Evolutionary conservation across 1,140 invertebrate genomes (phyloP), one percentile per base, ranked within the genome.

Genomic region (Wiebesia pumilae): DNA sequence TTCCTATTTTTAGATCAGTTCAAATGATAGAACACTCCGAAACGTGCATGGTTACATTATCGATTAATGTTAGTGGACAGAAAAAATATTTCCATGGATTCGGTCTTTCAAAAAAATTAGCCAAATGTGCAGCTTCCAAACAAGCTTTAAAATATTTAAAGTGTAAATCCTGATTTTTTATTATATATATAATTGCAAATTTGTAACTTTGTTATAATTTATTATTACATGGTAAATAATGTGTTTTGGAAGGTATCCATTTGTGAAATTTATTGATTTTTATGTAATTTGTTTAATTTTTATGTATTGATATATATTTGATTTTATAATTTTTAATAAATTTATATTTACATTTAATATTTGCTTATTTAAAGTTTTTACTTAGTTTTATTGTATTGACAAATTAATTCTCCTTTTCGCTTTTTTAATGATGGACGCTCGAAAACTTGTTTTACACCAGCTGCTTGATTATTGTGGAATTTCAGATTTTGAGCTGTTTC

Each of bases 361-460:
- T 35, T 33, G 3, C 35, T 69, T 30, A n/a, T 65, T 65, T 27
- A 3, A 65, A 65, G 6, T 12, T 69, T 24, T 16, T 33, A 30
- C 30, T 16, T 62, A 6, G 19, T 33, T 69, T 16, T 14, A 7
- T 62, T 62, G 4, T 27, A 69, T n/a, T 35, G 12, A 43, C 19
- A 47, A 58, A 51, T 82, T 89, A 94, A 89, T 91, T 93, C 90
- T 87, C 94, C 94, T 89, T 96, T 96, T 87, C 96, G 93, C 88
- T 95, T 95, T 90, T 97, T 97, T n/a, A 95, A 92, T 0, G 97
- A 95, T 10, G 99, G 98, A 86, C 96, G 95, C 1, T 99, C 98
- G 92, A 99, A 99, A 0, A 96, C 93, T 93, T 98, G 98, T 90
- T 98, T 98, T 94, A 98, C 97, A n/a, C 98, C 99, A n/a, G 98